Conservation (phyloP, 2,888 invertebrate species). For the Autographa pulchrina region DNA sequence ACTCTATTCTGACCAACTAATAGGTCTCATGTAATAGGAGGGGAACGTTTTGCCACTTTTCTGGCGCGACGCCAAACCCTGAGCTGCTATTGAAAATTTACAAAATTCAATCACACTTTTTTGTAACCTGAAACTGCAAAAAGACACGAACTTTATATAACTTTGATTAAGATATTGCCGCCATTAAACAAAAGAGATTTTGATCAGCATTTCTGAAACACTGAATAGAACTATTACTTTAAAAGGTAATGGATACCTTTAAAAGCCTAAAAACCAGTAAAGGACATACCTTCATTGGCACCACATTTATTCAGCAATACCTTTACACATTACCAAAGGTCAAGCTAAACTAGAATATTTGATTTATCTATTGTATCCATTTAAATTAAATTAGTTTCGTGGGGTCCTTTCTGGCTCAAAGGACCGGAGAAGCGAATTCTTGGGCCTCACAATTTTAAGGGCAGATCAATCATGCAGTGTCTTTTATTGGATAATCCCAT, state of each 20-base stretch:
- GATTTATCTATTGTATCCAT: slow-evolving; percentile 8
- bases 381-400: slow-evolving; percentile 7
- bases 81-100: slow-evolving; percentile 4
- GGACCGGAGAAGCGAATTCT: slow-evolving; percentile 8
- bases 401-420: slow-evolving; percentile 3
- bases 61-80: neutral
- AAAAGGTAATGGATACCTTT: no score
- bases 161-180: neutral
- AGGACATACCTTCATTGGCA: neutral
- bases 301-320: neutral
- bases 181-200: no score
- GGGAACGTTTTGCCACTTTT: slow-evolving; percentile 1
- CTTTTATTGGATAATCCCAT: slow-evolving; percentile 9
- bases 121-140: neutral
- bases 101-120: slow-evolving; percentile 1
- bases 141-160: neutral
- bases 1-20: slow-evolving; percentile 4
- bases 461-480: slow-evolving; percentile 12
- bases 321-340: neutral
- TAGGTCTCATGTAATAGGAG: slow-evolving; percentile 1
- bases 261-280: neutral
- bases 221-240: neutral
- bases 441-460: slow-evolving; percentile 8
- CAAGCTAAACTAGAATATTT: slow-evolving; percentile 7
- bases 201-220: neutral